phyloP scores from a whole-genome alignment of 2,113 vertebrate genomes.

The Setophaga kirtlandii region DNA sequence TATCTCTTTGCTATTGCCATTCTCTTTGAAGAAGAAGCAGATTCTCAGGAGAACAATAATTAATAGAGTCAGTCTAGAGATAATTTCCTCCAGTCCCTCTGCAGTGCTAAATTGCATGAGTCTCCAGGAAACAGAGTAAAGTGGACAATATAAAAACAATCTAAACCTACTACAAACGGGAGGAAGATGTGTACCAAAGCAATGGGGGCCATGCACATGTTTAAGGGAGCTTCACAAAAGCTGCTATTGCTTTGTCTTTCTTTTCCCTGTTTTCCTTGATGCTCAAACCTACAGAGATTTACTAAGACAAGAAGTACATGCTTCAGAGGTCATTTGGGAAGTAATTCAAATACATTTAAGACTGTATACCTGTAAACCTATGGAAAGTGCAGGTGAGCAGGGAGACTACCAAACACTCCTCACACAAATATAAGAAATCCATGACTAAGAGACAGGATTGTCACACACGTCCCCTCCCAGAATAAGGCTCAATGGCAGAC shows the following conservation, averaged over 20 bases:
- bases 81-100: constrained; percentile 17
- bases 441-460: neutral
- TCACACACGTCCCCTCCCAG: rapidly evolving
- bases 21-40: neutral
- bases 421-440: neutral
- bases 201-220: rapidly evolving
- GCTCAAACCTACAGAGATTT: neutral
- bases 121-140: constrained; percentile 35
- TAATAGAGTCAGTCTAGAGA: constrained; percentile 49
- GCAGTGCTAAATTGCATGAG: neutral
- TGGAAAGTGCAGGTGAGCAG: neutral
- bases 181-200: neutral
- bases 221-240: neutral
- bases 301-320: neutral
- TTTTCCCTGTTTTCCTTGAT: neutral
- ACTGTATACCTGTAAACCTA: neutral
- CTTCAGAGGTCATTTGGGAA: neutral
- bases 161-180: neutral
- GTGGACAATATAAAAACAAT: neutral
- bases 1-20: neutral
- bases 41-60: constrained; percentile 15
- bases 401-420: neutral
- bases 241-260: neutral
- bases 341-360: neutral
- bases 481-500: neutral